Base-by-base conservation (phyloP, 2,113 vertebrate species). In the Micromys minutus region DNA sequence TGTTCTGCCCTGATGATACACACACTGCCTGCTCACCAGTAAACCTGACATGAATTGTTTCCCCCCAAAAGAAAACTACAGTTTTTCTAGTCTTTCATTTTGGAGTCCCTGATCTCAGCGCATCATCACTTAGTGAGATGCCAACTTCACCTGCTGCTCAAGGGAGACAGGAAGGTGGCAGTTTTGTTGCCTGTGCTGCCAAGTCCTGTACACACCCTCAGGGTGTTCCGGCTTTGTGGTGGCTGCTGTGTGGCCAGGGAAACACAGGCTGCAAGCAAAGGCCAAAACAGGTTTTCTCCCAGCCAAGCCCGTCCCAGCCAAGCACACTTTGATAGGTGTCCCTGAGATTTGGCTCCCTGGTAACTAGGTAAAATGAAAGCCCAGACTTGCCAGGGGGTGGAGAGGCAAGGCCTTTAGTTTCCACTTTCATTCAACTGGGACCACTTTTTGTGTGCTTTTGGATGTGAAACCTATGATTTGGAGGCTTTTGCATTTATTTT, bases 331-430 rank as follows among this genome's bases (percentile, higher is more conserved):
- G 50, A 22, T 47, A 85, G 42, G 39, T 72, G 11, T 63, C 34
- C 65, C 72, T 85, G 11, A 87, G 42, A 59, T 87, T 79, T 86
- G 84, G 69, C 71, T 50, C 34, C 75, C 24, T 84, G 31, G 47
- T 81, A 61, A 71, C 84, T 76, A 55, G 88, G 75, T 86, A 63
- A 75, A 91, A 95, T 93, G 59, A 93, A 94, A 85, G 80, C 65
- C 69, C 74, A 83, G 55, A 16, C 34, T 76, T 94, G 91, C 91
- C 89, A 89, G 83, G 1, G 61, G 89, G 67, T 2, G 0, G 47
- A 71, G 39, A 74, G n/a, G 9, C 15, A 59, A 7, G 47, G n/a
- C 45, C 7, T 0, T 63, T 71, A 67, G 77, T 86, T 69, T 59
- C 1, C 0, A 85, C 63, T 94, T 80, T 81, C 76, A 47, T 93